Base-by-base conservation (phyloP, 1,140 invertebrate genomes). In the Tetranychus cinnabarinus region DNA sequence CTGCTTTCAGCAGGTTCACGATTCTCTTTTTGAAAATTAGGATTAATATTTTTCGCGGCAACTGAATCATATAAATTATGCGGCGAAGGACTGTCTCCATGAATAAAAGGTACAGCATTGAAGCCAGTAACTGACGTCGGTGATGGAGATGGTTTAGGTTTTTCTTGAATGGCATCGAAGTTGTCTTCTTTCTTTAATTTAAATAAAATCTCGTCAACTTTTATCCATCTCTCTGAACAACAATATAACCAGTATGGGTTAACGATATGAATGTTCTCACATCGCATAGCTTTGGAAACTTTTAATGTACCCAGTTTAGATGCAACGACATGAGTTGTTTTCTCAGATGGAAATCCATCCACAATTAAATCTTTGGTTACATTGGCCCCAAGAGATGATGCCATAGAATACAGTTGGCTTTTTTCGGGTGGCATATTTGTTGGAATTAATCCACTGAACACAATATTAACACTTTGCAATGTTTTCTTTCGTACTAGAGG, bases 201-300 rank as follows among this genome's bases (percentile, higher is more conserved):
- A 71, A 82, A 86, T 0, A 88, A 70, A 60, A 77, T 50, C 69
- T 95, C 89, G 59, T 91, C 85, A 0, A 88, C 86, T 34, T 80
- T 78, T 69, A 92, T 86, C 88, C 88, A 96, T 48, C 90, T 74
- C 71, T 95, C 89, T 12, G 85, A 83, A 72, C 90, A 95, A 36
- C 79, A 78, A 86, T 88, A 91, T 45, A 97, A 72, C 92, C 92
- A 97, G 63, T 90, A 84, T 0, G 88, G 83, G 65, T 86, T 89
- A 0, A 97, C 89, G 52, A 93, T 82, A 59, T 61, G 42, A 33
- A 63, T 66, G 7, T 57, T 60, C 57, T 66, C 69, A 34, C 66
- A 70, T 59, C 68, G 65, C 13, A 65, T 15, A 12, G 65, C 66
- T 57, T 70, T 72, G 61, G 70, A 70, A 67, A 80, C 82, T 77